Evolutionary conservation across 2,113 vertebrate genomes (phyloP).

Genomic region (Cochlearius cochlearius): DNA sequence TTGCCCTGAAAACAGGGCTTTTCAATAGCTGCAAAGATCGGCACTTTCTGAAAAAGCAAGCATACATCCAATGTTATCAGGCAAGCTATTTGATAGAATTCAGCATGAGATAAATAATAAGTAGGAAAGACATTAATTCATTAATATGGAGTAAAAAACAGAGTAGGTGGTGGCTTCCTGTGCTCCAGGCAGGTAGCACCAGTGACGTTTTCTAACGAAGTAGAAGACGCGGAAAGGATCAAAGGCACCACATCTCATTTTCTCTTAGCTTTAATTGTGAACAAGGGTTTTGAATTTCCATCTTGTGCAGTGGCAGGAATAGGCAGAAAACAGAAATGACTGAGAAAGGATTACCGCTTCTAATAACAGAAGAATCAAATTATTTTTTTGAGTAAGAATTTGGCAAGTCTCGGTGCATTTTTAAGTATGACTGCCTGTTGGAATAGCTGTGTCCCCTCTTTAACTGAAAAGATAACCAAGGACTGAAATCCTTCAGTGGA

Average conservation of each 20-base stretch:
- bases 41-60: not conserved
- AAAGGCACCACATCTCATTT: not conserved
- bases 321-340: not conserved
- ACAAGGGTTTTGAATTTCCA: not conserved
- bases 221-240: not conserved
- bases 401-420: not conserved
- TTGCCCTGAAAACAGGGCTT: not conserved
- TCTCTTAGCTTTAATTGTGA: not conserved
- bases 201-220: not conserved
- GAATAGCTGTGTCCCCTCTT: not conserved
- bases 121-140: not conserved
- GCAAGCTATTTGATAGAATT: not conserved
- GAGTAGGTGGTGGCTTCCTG: not conserved
- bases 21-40: not conserved
- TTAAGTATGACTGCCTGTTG: not conserved
- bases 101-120: not conserved
- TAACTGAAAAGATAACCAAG: not conserved
- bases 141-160: not conserved
- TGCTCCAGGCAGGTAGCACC: not conserved
- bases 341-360: not conserved
- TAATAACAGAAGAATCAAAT: not conserved
- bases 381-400: not conserved
- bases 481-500: not conserved
- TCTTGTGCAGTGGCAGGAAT: not conserved
- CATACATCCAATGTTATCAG: not conserved